A percentile compares a stretch with the other conserved stretches of the same genome.
Evolutionary conservation across 2,797 vertebrate species (phyloP).

Genomic region (Gymnothorax javanicus): DNA sequence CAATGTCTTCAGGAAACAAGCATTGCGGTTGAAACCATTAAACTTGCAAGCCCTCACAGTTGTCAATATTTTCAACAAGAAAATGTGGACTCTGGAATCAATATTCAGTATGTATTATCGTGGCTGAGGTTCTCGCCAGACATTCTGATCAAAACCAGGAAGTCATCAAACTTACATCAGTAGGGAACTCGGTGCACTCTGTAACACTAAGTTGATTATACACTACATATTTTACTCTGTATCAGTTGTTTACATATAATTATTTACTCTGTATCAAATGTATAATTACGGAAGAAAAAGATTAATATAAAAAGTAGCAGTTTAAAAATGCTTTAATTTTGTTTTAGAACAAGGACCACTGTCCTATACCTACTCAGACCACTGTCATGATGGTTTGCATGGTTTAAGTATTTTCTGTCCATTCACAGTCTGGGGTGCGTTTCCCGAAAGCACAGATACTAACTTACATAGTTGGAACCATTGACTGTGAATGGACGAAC

Average conservation of each 20-base stretch:
- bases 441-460: no score
- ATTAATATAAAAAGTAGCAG: neutral
- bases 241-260: no score
- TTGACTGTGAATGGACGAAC: no score
- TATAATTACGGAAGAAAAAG: neutral
- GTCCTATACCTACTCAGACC: neutral
- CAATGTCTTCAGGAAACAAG: slow-evolving; percentile 1
- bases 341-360: neutral
- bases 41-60: no score
- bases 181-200: no score
- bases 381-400: neutral
- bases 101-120: neutral
- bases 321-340: neutral
- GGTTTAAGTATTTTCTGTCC: neutral
- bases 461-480: no score
- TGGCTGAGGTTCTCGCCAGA: neutral
- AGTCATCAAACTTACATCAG: neutral
- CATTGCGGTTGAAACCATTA: neutral
- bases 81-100: neutral
- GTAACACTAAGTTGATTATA: no score
- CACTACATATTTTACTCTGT: no score
- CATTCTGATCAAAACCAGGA: neutral
- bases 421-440: neutral
- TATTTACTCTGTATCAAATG: neutral
- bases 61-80: neutral